Evolutionary conservation across 2,113 vertebrate genomes (phyloP).

Genomic region (Malaclemys terrapin): DNA sequence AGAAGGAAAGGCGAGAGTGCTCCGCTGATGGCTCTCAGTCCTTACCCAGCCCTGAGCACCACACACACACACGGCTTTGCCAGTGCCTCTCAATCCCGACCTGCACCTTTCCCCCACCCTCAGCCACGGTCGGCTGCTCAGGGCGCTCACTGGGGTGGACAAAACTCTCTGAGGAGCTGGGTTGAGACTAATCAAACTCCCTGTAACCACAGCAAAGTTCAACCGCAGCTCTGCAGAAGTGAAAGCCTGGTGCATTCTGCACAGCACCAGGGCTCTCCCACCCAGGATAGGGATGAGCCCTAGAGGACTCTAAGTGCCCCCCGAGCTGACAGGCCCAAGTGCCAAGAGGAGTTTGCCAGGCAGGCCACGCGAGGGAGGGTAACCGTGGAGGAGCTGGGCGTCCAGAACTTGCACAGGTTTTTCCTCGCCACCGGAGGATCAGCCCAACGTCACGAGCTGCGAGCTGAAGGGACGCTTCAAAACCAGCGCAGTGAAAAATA

Average conservation of each 20-base stretch:
- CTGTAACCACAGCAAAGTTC: not conserved
- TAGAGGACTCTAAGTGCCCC: not conserved
- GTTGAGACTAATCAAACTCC: not conserved
- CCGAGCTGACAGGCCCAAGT: accelerated
- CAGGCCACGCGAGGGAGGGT: accelerated
- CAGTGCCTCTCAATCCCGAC: too few relatives aligned
- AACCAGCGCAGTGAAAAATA: not conserved
- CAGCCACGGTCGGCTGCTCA: too few relatives aligned
- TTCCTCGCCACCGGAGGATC: slow-evolving; percentile 8
- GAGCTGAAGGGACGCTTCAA: accelerated
- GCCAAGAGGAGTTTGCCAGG: accelerated
- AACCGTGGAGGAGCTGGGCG: not conserved
- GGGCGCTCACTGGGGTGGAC: not conserved
- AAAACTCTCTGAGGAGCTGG: not conserved
- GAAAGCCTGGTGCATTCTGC: accelerated
- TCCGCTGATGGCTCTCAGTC: too few relatives aligned
- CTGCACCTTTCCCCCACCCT: too few relatives aligned
- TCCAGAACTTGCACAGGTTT: not conserved
- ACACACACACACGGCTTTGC: too few relatives aligned
- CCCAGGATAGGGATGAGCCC: not conserved
- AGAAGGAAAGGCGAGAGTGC: not conserved
- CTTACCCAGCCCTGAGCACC: too few relatives aligned
- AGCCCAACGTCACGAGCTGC: accelerated
- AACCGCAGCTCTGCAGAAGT: not conserved
- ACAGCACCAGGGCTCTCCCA: not conserved